These are phyloP conservation scores for Drosophila orosa DNA, from an alignment of 1,140 invertebrate species.

Conservation along the genomic window DNA sequence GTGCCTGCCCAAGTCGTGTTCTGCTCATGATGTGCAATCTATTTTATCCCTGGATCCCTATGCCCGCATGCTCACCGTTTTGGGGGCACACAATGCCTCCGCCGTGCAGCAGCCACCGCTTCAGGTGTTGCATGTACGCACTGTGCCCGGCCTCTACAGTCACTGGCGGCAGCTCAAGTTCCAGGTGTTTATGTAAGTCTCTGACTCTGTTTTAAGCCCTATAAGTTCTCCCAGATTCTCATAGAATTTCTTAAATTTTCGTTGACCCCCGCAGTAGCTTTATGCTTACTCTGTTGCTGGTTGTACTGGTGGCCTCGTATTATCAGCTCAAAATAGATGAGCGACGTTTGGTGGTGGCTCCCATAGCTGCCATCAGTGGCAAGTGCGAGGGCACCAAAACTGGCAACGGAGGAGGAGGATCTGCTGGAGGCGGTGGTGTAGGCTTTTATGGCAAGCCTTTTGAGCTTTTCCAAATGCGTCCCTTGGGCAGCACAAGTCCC, in stretches of 20 bases:
- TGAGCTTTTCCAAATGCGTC: constrained; percentile 81
- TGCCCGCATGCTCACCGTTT: constrained; percentile 84
- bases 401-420: constrained; percentile 16
- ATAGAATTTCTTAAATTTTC: background rate
- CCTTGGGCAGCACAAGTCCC: constrained; percentile 52
- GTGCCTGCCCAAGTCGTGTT: constrained; percentile 90
- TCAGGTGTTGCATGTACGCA: constrained; percentile 87
- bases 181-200: constrained; percentile 89
- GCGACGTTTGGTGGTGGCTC: constrained; percentile 46
- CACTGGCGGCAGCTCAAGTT: constrained; percentile 89
- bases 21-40: constrained; percentile 86
- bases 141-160: constrained; percentile 89
- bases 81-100: constrained; percentile 61
- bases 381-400: constrained; percentile 61
- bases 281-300: constrained; percentile 63
- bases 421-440: background rate
- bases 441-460: constrained; percentile 75
- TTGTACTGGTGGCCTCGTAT: constrained; percentile 75
- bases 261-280: constrained; percentile 73
- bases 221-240: background rate
- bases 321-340: constrained; percentile 73
- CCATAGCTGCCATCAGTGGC: constrained; percentile 76
- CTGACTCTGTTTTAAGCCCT: too few relatives aligned
- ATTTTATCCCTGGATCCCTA: constrained; percentile 86
- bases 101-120: constrained; percentile 56